Conservation (phyloP, 2,888 invertebrate species). For the Craniophora ligustri region DNA sequence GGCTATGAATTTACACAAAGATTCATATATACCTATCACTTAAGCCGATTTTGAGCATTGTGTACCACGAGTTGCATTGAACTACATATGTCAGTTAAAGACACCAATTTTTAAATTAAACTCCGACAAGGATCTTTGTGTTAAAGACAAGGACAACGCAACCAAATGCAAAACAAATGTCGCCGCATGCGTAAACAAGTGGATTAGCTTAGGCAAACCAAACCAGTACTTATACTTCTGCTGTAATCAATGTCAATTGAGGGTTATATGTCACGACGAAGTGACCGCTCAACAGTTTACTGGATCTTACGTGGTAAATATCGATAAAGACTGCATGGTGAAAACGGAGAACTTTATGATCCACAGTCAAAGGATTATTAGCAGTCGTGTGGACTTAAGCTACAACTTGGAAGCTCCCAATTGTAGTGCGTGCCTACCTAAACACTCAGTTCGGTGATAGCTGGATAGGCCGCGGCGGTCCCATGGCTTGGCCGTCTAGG, state of each 20-base stretch:
- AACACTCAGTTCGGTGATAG: no score
- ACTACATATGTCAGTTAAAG: not conserved
- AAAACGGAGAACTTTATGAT: not conserved
- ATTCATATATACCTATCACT: not conserved
- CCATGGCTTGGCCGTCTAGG: no score
- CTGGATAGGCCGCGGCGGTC: no score
- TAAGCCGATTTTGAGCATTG: not conserved
- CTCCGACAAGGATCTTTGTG: not conserved
- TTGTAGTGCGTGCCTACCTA: no score
- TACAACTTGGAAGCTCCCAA: not conserved
- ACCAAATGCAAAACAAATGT: not conserved
- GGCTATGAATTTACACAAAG: not conserved
- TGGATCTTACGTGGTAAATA: not conserved
- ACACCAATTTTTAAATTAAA: not conserved
- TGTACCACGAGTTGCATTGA: not conserved
- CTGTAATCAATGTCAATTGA: constrained; percentile 2
- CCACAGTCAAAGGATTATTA: not conserved
- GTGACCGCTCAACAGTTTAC: not conserved
- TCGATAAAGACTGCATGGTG: not conserved
- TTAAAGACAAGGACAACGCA: not conserved
- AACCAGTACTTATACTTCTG: not conserved
- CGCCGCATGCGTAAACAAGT: not conserved
- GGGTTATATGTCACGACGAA: not conserved
- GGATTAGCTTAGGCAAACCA: not conserved
- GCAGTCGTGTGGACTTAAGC: not conserved